Base-by-base conservation (phyloP, 2,797 vertebrate species). In the Macroramphosus scolopax region DNA sequence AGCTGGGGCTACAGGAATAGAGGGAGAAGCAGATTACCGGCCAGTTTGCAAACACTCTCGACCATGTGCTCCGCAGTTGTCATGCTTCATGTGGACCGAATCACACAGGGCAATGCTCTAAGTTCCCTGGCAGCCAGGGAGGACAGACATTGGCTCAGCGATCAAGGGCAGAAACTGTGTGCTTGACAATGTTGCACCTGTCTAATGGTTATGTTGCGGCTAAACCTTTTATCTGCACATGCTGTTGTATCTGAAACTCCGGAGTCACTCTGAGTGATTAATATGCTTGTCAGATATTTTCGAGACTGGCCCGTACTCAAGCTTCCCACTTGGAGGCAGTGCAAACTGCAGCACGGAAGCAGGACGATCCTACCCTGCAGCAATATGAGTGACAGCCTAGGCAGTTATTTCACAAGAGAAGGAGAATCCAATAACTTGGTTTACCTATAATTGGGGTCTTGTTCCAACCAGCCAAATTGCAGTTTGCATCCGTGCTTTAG, bases 1-100 rank as follows among this genome's bases (percentile, higher is more conserved):
- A 73, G 89, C 89, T 89, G 89, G 82, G 82, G 62, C 81, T 83
- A 81, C 79, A 81, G 71, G 60, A 89, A 52, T 26, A 51, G 56
- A 22, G 45, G 46, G 44, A 43, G 69, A 50, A 26, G 47, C 62
- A 60, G 32, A 57, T 47, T 47, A 54, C 47, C 48, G 18, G 57
- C 53, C 78, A 57, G 73, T 75, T 75, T 61, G 65, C 61, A 54
- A 49, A 56, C 51, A 30, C 42, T 65, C 72, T 25, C 35, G 20
- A 34, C 49, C 16, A 3, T 14, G 33, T 75, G 65, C 20, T 22
- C 20, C 20, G 20, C 15, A 39, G 53, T 43, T 49, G 72, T 59
- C 61, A 38, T 51, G 59, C 62, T 52, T 48, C 40, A 16, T 48
- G 72, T 14, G 38, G 25, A 29, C 26, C 15, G 48, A 69, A 52